These are phyloP conservation scores for Sinelater perroti DNA, from an alignment of 2,888 invertebrate species.

Conservation along the genomic window DNA sequence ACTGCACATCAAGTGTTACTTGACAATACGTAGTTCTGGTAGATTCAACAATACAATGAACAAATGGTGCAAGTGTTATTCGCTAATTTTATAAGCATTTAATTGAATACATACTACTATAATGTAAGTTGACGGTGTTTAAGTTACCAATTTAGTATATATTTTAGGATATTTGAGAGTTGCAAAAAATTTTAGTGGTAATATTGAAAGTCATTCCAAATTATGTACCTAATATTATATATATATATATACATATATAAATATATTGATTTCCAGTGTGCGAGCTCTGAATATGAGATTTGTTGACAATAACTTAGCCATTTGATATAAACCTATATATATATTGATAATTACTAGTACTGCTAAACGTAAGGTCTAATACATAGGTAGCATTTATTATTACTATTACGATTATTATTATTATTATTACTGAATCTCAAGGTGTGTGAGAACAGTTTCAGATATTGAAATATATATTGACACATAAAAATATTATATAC, in stretches of 20 bases:
- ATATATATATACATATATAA: no score
- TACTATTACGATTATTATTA: no score
- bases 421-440: conserved; percentile 58
- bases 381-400: conserved; percentile 60
- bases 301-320: conserved; percentile 63
- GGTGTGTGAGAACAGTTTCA: conserved; percentile 56
- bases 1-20: conserved; percentile 59
- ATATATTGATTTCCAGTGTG: conserved; percentile 59
- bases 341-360: conserved; percentile 56
- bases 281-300: conserved; percentile 58
- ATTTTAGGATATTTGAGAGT: conserved; percentile 46
- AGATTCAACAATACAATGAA: conserved; percentile 61
- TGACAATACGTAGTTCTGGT: conserved; percentile 62
- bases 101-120: conserved; percentile 48
- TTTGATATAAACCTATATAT: conserved; percentile 59
- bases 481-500: conserved; percentile 53
- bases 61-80: conserved; percentile 61
- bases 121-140: conserved; percentile 56
- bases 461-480: conserved; percentile 54
- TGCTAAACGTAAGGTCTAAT: conserved; percentile 56
- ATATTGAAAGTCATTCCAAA: conserved; percentile 58
- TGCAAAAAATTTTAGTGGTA: conserved; percentile 51
- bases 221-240: conserved; percentile 62
- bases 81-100: conserved; percentile 59
- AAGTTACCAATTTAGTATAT: conserved; percentile 53